Conservation (phyloP, 2,797 vertebrate species). For the Sphaeramia orbicularis region DNA sequence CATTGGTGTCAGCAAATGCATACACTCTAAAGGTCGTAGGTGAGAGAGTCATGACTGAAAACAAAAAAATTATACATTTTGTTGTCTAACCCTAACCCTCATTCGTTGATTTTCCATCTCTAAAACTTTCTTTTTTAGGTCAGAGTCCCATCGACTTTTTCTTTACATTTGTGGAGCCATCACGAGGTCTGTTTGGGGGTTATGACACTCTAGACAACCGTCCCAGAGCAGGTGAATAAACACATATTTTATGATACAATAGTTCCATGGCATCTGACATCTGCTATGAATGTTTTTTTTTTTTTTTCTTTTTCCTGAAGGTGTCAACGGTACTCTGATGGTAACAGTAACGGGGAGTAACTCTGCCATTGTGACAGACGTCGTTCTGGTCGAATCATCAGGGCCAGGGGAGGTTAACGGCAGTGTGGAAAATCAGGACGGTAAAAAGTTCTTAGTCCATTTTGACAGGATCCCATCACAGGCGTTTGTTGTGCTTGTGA, state of each 20-base stretch:
- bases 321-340: background rate
- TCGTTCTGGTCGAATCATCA: background rate
- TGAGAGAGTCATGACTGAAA: background rate
- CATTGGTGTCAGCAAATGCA: background rate
- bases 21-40: slow-evolving; percentile 1
- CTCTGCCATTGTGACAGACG: background rate
- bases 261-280: background rate
- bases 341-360: slow-evolving; percentile 4
- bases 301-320: background rate
- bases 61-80: too few species aligned
- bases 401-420: background rate
- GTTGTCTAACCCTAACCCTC: too few species aligned
- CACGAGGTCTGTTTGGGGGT: slow-evolving; percentile 1
- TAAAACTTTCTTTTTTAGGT: slow-evolving; percentile 36
- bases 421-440: background rate
- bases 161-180: slow-evolving; percentile 48
- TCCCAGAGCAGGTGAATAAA: slow-evolving; percentile 47
- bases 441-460: background rate
- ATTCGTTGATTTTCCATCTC: background rate
- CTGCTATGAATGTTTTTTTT: background rate
- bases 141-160: slow-evolving; percentile 53
- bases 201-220: slow-evolving; percentile 29
- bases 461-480: slow-evolving; percentile 1
- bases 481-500: background rate
- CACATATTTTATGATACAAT: background rate